Percentiles rank a stretch among this genome's conserved stretches.
Evolutionary conservation across 2,888 invertebrate species (phyloP).

Genomic region (Glaucopsyche alexis): DNA sequence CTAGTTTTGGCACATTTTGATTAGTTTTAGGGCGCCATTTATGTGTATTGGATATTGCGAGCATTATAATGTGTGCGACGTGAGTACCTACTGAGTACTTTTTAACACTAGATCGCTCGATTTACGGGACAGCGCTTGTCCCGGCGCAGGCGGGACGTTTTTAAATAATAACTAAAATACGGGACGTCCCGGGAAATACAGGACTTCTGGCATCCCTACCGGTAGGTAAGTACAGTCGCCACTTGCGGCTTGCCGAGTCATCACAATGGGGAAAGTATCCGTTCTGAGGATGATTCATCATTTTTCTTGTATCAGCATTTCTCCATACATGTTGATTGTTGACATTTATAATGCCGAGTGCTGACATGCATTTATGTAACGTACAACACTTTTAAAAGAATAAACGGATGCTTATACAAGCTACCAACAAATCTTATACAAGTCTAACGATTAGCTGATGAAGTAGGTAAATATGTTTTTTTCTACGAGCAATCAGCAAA

Average conservation of each 20-base stretch:
- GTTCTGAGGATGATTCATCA: not conserved
- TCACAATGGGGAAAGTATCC: not conserved
- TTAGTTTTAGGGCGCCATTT: no score
- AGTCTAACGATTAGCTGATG: not conserved
- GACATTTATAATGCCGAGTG: not conserved
- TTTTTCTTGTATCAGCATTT: not conserved
- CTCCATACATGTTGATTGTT: not conserved
- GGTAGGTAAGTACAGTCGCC: slow-evolving; percentile 83
- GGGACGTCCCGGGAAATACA: no score
- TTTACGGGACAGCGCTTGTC: no score
- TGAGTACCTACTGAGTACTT: no score
- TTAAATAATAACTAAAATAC: no score
- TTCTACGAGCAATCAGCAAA: not conserved
- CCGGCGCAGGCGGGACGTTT: no score
- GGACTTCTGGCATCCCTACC: slow-evolving; percentile 49
- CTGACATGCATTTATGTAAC: not conserved
- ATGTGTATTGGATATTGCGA: no score
- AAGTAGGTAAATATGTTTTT: no score
- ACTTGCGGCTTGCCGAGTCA: not conserved
- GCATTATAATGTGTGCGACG: no score
- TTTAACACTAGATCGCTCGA: no score
- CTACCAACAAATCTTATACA: not conserved
- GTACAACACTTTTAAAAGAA: not conserved
- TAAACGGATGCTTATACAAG: not conserved
- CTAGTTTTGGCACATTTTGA: no score